Evolutionary conservation across 2,113 vertebrate genomes (phyloP).

Genomic region (Xiphophorus maculatus): DNA sequence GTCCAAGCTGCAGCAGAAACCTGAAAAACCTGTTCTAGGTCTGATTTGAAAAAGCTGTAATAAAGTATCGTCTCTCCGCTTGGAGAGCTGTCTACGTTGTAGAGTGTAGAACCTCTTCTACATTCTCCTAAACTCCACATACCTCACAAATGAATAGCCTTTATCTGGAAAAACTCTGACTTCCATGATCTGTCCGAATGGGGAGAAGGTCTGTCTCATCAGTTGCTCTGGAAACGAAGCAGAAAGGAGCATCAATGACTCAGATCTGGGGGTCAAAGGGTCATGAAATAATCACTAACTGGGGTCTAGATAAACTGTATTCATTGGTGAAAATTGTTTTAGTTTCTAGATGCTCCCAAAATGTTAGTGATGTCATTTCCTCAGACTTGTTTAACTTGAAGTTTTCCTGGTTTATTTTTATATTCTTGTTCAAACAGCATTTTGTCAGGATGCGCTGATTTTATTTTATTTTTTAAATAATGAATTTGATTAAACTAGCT

Average conservation of each 20-base stretch:
- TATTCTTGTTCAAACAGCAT: no score
- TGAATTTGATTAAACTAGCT: no score
- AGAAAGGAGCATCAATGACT: not conserved
- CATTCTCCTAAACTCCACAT: conserved; percentile 6
- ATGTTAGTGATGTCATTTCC: no score
- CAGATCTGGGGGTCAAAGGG: not conserved
- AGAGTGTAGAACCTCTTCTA: no score
- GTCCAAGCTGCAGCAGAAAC: not conserved
- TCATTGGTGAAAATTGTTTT: not conserved
- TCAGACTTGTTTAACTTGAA: not conserved
- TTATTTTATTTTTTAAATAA: no score
- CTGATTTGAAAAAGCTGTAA: not conserved
- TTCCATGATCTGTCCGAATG: conserved; percentile 98
- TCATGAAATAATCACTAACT: not conserved
- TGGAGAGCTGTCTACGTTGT: no score
- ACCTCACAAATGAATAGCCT: conserved; percentile 98
- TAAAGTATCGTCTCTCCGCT: not conserved
- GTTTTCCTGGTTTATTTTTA: no score
- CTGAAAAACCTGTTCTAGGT: conserved; percentile 2
- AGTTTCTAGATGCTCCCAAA: not conserved
- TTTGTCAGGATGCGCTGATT: no score
- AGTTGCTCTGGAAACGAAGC: conserved; percentile 87
- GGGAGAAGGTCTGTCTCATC: conserved; percentile 98
- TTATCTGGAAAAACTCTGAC: conserved; percentile 98
- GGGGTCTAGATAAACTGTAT: not conserved